Evolutionary conservation across 2,797 vertebrate species (phyloP).

Genomic region (Acanthurus lineatus): DNA sequence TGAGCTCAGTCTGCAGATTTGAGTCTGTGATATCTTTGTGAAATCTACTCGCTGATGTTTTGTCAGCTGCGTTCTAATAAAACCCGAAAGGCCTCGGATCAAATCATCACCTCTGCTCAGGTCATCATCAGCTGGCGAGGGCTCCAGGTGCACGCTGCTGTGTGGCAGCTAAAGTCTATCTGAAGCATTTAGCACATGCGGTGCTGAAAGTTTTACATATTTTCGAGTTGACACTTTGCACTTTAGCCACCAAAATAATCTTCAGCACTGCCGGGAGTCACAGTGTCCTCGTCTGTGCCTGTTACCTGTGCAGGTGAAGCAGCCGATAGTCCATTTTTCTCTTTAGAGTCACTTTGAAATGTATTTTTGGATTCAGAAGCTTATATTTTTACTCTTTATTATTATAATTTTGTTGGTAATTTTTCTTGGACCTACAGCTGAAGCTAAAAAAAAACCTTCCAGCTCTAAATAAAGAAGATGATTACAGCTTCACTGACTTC

Average conservation of each 20-base stretch:
- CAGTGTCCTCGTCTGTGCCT: background rate
- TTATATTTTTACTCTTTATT: background rate
- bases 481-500: background rate
- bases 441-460: background rate
- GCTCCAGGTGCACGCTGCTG: slow-evolving; percentile 14
- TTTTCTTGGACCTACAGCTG: background rate
- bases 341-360: no score
- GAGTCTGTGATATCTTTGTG: background rate
- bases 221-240: slow-evolving; percentile 10
- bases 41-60: slow-evolving; percentile 39
- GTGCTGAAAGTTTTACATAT: slow-evolving; percentile 5
- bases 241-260: slow-evolving; percentile 18
- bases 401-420: no score
- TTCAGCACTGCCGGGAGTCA: slow-evolving; percentile 1
- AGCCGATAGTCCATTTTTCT: no score
- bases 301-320: no score
- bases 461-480: background rate
- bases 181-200: background rate
- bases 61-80: slow-evolving; percentile 30
- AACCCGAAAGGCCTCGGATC: slow-evolving; percentile 2
- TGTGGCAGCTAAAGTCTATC: background rate
- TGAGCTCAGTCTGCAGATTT: slow-evolving; percentile 9
- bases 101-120: slow-evolving; percentile 18
- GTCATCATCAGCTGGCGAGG: background rate
- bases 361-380: background rate